A percentile compares a stretch with the other conserved stretches of the same genome.
Evolutionary conservation across 2,888 invertebrate species (phyloP).

Genomic region (Parasteatoda lunata): DNA sequence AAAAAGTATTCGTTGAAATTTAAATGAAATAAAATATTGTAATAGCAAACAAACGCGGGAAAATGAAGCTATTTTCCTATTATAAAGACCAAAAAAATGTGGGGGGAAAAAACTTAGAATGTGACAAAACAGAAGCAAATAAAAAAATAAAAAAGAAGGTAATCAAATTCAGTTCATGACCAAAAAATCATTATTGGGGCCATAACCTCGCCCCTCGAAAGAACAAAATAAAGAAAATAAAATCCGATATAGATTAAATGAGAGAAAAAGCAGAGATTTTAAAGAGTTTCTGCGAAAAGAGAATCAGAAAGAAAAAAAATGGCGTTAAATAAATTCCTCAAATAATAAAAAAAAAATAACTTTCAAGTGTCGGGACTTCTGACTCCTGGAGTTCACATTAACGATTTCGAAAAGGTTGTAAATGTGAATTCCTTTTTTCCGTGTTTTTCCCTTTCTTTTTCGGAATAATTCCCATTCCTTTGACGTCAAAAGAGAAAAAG

Average conservation of each 20-base stretch:
- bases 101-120: slow-evolving; percentile 1
- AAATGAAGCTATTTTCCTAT: slow-evolving; percentile 2
- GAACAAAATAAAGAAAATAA: slow-evolving; percentile 29
- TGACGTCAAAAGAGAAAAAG: slow-evolving; percentile 10
- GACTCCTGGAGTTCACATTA: slow-evolving; percentile 59
- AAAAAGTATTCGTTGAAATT: not conserved
- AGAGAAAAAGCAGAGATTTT: slow-evolving; percentile 35
- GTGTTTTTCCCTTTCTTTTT: slow-evolving; percentile 5
- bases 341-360: slow-evolving; percentile 31
- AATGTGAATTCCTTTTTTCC: slow-evolving; percentile 40
- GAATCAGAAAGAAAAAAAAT: not conserved
- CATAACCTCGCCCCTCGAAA: slow-evolving; percentile 38
- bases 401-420: slow-evolving; percentile 55
- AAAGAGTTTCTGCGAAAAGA: slow-evolving; percentile 12
- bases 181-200: slow-evolving; percentile 64
- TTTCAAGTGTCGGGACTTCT: slow-evolving; percentile 62
- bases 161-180: slow-evolving; percentile 66
- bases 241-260: slow-evolving; percentile 63
- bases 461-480: slow-evolving; percentile 11
- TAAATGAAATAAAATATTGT: not conserved
- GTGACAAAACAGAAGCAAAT: not conserved
- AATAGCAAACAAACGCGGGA: not conserved
- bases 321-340: not conserved
- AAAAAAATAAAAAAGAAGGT: slow-evolving; percentile 28
- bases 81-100: slow-evolving; percentile 1